Base-by-base conservation (phyloP, 1,140 invertebrate species). In the Orussus abietinus region DNA sequence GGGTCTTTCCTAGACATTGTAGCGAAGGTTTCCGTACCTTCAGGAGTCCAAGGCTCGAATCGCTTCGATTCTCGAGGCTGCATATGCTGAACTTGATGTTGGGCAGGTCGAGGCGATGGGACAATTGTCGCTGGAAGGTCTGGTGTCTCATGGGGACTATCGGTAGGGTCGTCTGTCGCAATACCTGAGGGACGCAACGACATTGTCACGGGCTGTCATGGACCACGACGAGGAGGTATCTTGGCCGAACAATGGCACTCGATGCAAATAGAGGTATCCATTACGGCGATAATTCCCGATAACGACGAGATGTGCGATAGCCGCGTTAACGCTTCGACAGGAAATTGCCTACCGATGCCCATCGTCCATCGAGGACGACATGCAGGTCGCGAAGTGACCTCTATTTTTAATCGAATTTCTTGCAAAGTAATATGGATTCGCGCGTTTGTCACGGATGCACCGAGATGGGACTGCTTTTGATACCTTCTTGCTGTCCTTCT, bases 61-160 rank as follows among this genome's bases (percentile, higher is more conserved):
- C 80, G 53, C 78, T 81, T 30, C 79, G 75, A 50, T 75, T 75
- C 51, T 84, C 81, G 42, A 85, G 58, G 51, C 78, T 83, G 61
- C 81, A 85, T 53, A 87, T 83, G 58, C 83, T 83, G 69, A 88
- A 87, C 62, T 87, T 81, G 45, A 88, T 82, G 31, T 82, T 81
- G 6, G 83, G 82, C 39, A 85, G 64, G 53, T 88, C 84, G 39
- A 88, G 69, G 1, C 83, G 78, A 60, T 88, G 84, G 0, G 85
- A 87, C 20, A 88, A 74, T 59, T 88, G 85, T 5, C 86, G 73
- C 59, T 88, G 84, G 55, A 90, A 89, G 34, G 80, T 83, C 59
- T 86, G 84, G 62, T 88, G 86, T 28, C 86, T 75, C 39, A 82
- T 84, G 3, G 86, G 85, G 1, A 89, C 85, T 11, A 86, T 86